phyloP scores from a whole-genome alignment of 2,113 vertebrate species.

The Cyanoramphus novaezelandiae region DNA sequence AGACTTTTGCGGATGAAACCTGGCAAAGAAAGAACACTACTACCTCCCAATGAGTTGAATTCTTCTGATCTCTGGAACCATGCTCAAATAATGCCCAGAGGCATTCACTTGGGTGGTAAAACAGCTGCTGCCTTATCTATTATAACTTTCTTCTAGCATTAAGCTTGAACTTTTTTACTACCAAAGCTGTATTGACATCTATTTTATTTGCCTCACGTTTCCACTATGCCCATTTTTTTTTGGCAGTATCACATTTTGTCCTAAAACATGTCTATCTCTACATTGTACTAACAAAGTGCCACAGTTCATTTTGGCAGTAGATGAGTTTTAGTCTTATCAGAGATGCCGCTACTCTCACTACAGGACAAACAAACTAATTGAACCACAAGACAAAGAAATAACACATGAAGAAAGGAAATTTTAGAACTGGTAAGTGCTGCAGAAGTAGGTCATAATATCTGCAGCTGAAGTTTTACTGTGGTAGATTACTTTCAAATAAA shows the following conservation, averaged over 20 bases:
- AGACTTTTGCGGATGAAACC: background rate
- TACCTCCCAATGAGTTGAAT: background rate
- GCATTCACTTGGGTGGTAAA: background rate
- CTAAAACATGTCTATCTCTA: no score
- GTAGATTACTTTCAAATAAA: background rate
- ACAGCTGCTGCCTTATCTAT: background rate
- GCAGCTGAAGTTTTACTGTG: background rate
- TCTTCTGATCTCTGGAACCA: background rate
- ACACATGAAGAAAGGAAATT: background rate
- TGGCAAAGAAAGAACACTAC: background rate
- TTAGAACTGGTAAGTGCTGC: background rate
- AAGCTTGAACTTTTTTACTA: background rate
- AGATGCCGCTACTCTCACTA: background rate
- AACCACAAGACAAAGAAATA: fast-evolving
- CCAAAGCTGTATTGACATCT: background rate
- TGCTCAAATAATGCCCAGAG: background rate
- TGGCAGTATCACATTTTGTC: background rate
- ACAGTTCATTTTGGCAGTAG: background rate
- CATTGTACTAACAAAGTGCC: background rate
- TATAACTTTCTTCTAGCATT: background rate
- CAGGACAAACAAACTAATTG: no score
- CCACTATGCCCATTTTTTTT: background rate
- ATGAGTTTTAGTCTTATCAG: background rate
- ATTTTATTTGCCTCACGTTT: background rate
- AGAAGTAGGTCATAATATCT: background rate